phyloP scores from a whole-genome alignment of 2,888 invertebrate species.

The Crioceris asparagi region DNA sequence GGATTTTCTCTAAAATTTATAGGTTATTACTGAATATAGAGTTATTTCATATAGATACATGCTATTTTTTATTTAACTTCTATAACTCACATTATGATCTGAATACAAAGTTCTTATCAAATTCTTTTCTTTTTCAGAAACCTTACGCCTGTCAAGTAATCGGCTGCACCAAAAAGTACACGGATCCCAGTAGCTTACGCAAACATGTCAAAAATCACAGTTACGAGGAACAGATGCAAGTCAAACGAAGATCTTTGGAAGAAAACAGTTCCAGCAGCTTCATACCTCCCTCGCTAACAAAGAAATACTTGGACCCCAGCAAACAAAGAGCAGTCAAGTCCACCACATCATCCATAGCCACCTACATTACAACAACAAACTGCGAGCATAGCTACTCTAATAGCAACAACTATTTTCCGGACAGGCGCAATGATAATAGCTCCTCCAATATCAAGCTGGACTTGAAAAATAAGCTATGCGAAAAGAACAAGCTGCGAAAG shows the following conservation, averaged over 20 bases:
- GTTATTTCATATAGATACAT: no score
- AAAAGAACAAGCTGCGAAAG: slow-evolving; percentile 26
- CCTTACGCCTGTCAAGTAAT: slow-evolving; percentile 84
- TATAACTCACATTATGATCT: no score
- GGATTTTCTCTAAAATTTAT: neutral
- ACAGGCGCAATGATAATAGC: slow-evolving; percentile 20
- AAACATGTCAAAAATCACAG: slow-evolving; percentile 85
- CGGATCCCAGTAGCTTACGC: slow-evolving; percentile 85
- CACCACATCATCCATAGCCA: no score
- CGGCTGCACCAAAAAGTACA: slow-evolving; percentile 85
- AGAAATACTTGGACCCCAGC: slow-evolving; percentile 24
- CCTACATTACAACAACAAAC: slow-evolving; percentile 13
- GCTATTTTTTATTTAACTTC: no score
- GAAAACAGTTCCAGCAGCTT: slow-evolving; percentile 13
- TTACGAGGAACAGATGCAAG: slow-evolving; percentile 34
- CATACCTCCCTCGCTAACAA: slow-evolving; percentile 15
- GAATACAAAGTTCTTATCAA: no score
- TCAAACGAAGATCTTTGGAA: slow-evolving; percentile 28
- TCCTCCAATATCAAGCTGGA: slow-evolving; percentile 32
- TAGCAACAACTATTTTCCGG: slow-evolving; percentile 12
- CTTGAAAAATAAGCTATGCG: slow-evolving; percentile 36
- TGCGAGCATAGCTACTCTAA: slow-evolving; percentile 30
- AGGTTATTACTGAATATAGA: no score
- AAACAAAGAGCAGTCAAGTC: slow-evolving; percentile 25
- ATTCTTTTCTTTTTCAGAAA: slow-evolving; percentile 58